These are phyloP conservation scores for Erannis defoliaria DNA, from an alignment of 2,888 invertebrate genomes.

Conservation along the genomic window DNA sequence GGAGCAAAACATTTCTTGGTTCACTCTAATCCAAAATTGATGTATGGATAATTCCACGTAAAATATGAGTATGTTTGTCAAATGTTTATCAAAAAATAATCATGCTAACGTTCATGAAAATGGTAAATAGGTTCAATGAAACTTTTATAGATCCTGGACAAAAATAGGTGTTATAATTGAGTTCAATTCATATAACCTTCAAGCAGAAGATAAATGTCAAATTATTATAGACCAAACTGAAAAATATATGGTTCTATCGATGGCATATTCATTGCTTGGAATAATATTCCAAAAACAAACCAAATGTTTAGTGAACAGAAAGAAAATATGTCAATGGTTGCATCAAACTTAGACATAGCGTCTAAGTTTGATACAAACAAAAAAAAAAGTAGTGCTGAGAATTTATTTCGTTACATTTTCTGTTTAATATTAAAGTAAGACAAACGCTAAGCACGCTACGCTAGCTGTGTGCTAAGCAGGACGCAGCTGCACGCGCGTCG, in stretches of 20 bases:
- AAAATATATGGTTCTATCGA: constrained; percentile 28
- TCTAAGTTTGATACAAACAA: too few species aligned
- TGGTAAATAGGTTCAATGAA: too few species aligned
- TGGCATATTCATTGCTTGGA: constrained; percentile 34
- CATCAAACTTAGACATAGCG: constrained; percentile 28
- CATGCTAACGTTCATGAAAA: too few species aligned
- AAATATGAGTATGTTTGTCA: constrained; percentile 34
- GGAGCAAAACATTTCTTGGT: constrained; percentile 30
- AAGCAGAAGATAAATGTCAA: constrained; percentile 26
- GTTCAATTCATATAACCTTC: constrained; percentile 25
- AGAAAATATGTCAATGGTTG: constrained; percentile 6
- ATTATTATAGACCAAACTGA: constrained; percentile 16
- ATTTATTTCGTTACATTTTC: too few species aligned
- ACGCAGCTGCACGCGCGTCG: too few species aligned
- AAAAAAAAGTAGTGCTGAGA: too few species aligned
- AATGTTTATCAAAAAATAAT: neutral
- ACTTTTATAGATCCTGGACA: constrained; percentile 40
- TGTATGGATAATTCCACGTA: constrained; percentile 33
- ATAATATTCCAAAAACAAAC: neutral
- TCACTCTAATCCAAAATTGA: constrained; percentile 20
- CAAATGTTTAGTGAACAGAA: neutral
- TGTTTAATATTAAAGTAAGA: too few species aligned
- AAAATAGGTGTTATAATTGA: constrained; percentile 23
- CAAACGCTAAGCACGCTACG: too few species aligned
- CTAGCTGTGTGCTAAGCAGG: too few species aligned